Evolutionary conservation across 2,888 invertebrate species (phyloP).

Genomic region (Coenonympha arcania): DNA sequence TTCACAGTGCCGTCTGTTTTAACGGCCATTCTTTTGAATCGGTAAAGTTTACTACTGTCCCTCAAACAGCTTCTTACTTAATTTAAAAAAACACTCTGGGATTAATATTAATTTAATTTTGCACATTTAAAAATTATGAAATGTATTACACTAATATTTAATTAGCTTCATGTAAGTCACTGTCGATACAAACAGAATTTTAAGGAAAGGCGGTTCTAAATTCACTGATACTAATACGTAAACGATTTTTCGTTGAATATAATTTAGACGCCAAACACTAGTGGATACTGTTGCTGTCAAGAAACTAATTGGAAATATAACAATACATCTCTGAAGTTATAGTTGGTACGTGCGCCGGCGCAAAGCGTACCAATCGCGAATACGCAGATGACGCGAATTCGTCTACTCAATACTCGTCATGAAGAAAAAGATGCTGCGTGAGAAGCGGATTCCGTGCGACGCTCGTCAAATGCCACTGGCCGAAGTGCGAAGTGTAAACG

Average conservation of each 20-base stretch:
- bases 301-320: conserved; percentile 28
- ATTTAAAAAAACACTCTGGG: no score
- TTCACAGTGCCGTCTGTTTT: conserved; percentile 13
- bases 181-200: no score
- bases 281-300: conserved; percentile 24
- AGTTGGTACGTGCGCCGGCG: conserved; percentile 15
- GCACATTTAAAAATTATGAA: no score
- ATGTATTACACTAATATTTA: no score
- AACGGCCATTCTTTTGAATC: conserved; percentile 11
- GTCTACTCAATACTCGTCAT: no score
- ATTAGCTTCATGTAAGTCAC: no score
- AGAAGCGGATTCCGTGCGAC: background rate
- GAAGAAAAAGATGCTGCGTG: background rate
- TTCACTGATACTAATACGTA: no score
- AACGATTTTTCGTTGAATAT: no score
- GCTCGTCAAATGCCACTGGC: background rate
- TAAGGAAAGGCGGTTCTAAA: no score
- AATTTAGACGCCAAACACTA: conserved; percentile 11
- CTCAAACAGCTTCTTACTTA: no score
- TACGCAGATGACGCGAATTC: background rate
- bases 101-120: no score
- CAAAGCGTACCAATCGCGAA: background rate
- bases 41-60: background rate
- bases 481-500: background rate
- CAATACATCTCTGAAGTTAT: conserved; percentile 14